Base-by-base conservation (phyloP, 2,888 invertebrate species). In the Aethes cnicana region DNA sequence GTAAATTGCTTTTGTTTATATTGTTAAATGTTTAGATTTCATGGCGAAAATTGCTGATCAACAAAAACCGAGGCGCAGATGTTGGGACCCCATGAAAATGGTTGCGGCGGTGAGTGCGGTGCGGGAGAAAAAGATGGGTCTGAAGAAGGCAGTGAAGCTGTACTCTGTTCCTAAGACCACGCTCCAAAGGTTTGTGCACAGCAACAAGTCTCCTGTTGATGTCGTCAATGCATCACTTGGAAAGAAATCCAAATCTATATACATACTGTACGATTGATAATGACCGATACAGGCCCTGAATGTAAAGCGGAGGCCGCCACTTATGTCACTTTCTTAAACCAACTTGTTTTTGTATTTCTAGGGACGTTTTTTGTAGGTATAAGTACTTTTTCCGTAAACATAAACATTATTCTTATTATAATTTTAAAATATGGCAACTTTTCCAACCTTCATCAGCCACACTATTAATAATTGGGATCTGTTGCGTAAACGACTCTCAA, bases 161-260 rank as follows among this genome's bases (percentile, higher is more conserved):
- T 55, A 39, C 4, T 21, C 32, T 2, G 54, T 55, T 3, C 54
- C 54, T 4, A 54, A 54, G 30, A 54, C 54, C 8, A 55, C 54
- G 3, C 50, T 50, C 1, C 21, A 36, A 6, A 43, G 36, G 8
- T 50, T 50, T 25, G 50, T 50, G 9, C 43, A 32, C 1, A 44
- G 36, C 9, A 17, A 36, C 7, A 44, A 30, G 18, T 25, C 50
- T 8, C 43, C 50, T 3, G 1, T 16, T 0, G 50, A 50, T 11
- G 50, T 25, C 6, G 50, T 50, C 5, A 36, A 20, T 6, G 18
- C n/a, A 8, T 37, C 23, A 9, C 23, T 50, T 23, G 25, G 23
- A 18, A 44, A 36, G 18, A 28, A 37, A 30, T 23, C 36, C 4
- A 25, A 32, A 9, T 44, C 43, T 25, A 43, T 50, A 25, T 44